Percentiles rank a stretch among this genome's conserved stretches.
These are phyloP conservation scores for Malthinus flaveolus DNA, from an alignment of 2,888 invertebrate species.

Conservation along the genomic window DNA sequence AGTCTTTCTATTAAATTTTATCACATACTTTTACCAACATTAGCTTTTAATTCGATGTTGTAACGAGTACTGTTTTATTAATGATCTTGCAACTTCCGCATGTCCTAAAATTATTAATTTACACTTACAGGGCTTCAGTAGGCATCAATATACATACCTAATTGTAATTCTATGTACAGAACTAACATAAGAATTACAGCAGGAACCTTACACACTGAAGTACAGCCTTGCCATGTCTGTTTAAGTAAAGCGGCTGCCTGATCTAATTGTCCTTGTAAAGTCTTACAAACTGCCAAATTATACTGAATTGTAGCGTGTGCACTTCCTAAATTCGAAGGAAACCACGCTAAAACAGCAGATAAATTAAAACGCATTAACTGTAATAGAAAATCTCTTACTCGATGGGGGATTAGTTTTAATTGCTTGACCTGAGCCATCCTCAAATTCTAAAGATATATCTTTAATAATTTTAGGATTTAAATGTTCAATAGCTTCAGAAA, in stretches of 20 bases:
- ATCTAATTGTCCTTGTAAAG: constrained; percentile 73
- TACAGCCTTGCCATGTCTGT: constrained; percentile 61
- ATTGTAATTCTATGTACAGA: constrained; percentile 66
- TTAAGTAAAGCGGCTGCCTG: constrained; percentile 56
- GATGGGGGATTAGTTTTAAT: constrained; percentile 49
- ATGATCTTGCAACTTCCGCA: constrained; percentile 60
- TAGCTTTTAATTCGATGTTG: constrained; percentile 41
- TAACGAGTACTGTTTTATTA: constrained; percentile 65
- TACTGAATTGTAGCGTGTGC: constrained; percentile 75
- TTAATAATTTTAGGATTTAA: constrained; percentile 76
- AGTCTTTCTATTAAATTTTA: too few species aligned
- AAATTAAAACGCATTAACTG: background rate
- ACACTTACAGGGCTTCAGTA: background rate
- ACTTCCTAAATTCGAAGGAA: constrained; percentile 64
- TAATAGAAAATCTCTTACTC: constrained; percentile 40
- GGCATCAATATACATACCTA: constrained; percentile 55
- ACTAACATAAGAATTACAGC: constrained; percentile 67
- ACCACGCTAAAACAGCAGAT: constrained; percentile 58
- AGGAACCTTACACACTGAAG: constrained; percentile 58
- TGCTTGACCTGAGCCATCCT: constrained; percentile 51
- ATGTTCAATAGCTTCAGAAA: constrained; percentile 81
- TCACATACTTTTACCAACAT: too few species aligned
- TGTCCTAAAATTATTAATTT: constrained; percentile 55
- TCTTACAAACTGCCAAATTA: constrained; percentile 76
- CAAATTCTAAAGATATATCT: constrained; percentile 57